phyloP scores from a whole-genome alignment of 2,888 invertebrate genomes.

The Papilio elwesi region DNA sequence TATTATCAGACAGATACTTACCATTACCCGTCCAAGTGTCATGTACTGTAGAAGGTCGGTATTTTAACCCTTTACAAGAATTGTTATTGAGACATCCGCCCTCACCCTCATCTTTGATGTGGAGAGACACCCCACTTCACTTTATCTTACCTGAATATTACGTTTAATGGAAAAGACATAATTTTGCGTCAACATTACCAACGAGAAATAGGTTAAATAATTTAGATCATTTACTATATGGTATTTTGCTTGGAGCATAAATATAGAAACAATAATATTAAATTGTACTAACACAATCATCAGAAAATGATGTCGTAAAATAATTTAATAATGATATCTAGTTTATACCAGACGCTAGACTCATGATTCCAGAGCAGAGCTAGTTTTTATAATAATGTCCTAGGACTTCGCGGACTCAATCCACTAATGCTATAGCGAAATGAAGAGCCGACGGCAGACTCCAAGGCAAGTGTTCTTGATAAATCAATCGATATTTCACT shows the following conservation, averaged over 20 bases:
- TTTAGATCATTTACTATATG: neutral
- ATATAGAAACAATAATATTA: no score
- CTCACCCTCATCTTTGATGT: conserved; percentile 62
- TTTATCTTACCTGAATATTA: conserved; percentile 40
- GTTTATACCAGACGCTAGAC: no score
- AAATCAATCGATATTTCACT: no score
- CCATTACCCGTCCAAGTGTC: conserved; percentile 58
- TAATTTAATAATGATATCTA: no score
- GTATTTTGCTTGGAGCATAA: neutral
- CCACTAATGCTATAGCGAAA: no score
- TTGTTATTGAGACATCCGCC: conserved; percentile 51
- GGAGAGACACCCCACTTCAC: conserved; percentile 42
- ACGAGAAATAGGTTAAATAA: conserved; percentile 19
- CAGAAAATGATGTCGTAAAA: no score
- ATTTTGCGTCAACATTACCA: conserved; percentile 23
- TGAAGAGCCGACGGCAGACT: neutral
- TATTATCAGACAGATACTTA: conserved; percentile 47
- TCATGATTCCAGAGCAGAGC: no score
- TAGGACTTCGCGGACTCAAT: no score
- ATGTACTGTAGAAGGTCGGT: conserved; percentile 51
- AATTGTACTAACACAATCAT: neutral
- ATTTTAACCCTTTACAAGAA: conserved; percentile 64
- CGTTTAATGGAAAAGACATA: conserved; percentile 21
- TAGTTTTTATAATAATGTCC: no score
- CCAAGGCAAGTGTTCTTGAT: neutral